Percentiles rank a stretch among this genome's conserved stretches.
Conservation (phyloP, 2,888 invertebrate genomes). For the Limnephilus marmoratus region DNA sequence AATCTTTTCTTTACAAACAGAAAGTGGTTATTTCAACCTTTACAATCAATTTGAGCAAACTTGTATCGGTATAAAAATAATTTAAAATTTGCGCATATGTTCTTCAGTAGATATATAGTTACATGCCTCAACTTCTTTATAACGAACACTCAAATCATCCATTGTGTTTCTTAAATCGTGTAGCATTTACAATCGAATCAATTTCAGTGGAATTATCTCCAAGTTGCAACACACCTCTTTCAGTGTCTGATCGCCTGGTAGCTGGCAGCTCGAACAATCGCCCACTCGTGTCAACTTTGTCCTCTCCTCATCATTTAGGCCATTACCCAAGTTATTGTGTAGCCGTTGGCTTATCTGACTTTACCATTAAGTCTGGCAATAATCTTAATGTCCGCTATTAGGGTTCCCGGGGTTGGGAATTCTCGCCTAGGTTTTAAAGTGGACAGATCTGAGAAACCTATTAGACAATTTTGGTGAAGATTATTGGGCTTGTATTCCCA, state of each 20-base stretch:
- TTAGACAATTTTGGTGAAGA: neutral
- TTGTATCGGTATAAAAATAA: neutral
- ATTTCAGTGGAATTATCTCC: conserved; percentile 13
- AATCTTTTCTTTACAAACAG: neutral
- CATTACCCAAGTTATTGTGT: conserved; percentile 61
- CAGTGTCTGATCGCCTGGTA: conserved; percentile 2
- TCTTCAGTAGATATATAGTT: neutral
- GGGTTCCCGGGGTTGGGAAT: conserved; percentile 39
- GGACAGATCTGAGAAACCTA: conserved; percentile 3
- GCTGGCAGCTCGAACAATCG: conserved; percentile 10
- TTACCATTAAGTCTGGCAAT: conserved; percentile 59
- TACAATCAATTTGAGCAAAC: neutral
- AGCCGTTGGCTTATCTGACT: conserved; percentile 62
- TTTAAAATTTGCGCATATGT: neutral
- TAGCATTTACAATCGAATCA: conserved; percentile 3
- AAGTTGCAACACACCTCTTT: conserved; percentile 3
- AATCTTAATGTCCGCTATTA: conserved; percentile 64
- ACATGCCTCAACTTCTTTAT: neutral
- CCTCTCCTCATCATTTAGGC: conserved; percentile 30
- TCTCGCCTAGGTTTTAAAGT: conserved; percentile 27
- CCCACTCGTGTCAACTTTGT: conserved; percentile 35
- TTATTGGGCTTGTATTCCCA: neutral
- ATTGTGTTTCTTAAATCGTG: neutral
- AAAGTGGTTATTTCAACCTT: neutral
- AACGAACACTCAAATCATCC: neutral